Base-by-base conservation (phyloP, 2,888 invertebrate species). In the Dendrolimus houi region DNA sequence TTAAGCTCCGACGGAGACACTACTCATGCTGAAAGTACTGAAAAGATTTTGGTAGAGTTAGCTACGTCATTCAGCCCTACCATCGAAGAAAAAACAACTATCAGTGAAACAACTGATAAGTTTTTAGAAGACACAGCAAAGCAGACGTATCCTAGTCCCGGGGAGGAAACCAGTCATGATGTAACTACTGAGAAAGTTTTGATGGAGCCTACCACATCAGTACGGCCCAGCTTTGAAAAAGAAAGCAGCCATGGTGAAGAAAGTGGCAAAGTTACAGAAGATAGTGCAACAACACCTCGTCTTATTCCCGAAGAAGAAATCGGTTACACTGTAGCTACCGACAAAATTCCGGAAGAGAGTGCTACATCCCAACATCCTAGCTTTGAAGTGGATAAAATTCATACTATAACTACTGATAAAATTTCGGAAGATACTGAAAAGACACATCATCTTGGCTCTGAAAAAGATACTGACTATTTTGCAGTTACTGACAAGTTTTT, bases 41-140 rank as follows among this genome's bases (percentile, higher is more conserved):
- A 47, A 47, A 47, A 47, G 9, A 2, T 10, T 47, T 9, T 2
- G 12, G 47, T 10, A 9, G 12, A 47, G 12, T 10, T 47, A 12
- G 8, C 12, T 41, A 41, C 58, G 56, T 41, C 54, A 40, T 58
- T 54, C 47, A 62, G 10, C 54, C 68, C 57, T 47, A 59, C 54
- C 68, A 72, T 42, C 7, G 63, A 65, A 55, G 62, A 64, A 54
- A 55, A 56, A 52, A 64, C 65, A 40, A 69, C 66, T 17, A 56
- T 58, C 47, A 47, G 12, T 47, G 12, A 2, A 47, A 12, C 12
- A 6, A 47, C 47, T 47, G 47, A 47, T 10, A 47, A 47, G 47
- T 10, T 47, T 6, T 3, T 1, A 47, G 47, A 47, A 47, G 47
- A 47, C 9, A 10, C 47, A 12, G 47, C 9, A 47, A 29, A 29